Percentiles rank a stretch among this genome's conserved stretches.
Evolutionary conservation across 2,797 vertebrate species (phyloP).

Genomic region (Takifugu ocellatus): DNA sequence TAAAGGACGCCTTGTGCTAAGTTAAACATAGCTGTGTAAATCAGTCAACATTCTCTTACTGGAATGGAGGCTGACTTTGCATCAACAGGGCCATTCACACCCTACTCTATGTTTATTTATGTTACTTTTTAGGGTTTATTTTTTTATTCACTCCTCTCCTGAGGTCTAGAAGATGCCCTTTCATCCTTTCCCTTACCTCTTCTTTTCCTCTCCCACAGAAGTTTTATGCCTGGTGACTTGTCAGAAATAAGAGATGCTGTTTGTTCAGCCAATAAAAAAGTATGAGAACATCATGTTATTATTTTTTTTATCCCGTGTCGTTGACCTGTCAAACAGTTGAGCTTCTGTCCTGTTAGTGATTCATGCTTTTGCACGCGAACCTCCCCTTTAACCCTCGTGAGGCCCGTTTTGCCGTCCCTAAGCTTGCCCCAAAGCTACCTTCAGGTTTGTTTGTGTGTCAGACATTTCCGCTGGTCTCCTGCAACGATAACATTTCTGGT

Average conservation of each 20-base stretch:
- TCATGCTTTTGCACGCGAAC: slow-evolving; percentile 41
- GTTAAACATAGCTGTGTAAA: slow-evolving; percentile 52
- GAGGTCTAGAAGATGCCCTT: slow-evolving; percentile 35
- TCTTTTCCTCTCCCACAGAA: slow-evolving; percentile 32
- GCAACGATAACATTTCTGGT: slow-evolving; percentile 8
- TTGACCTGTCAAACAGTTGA: slow-evolving; percentile 26
- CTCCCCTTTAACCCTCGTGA: slow-evolving; percentile 29
- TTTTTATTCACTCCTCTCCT: slow-evolving; percentile 41
- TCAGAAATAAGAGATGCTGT: slow-evolving; percentile 26
- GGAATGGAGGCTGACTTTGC: slow-evolving; percentile 42
- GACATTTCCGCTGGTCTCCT: slow-evolving; percentile 39
- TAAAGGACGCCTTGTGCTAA: slow-evolving; percentile 53
- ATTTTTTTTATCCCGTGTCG: slow-evolving; percentile 16
- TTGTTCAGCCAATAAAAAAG: slow-evolving; percentile 34
- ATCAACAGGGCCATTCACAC: slow-evolving; percentile 64
- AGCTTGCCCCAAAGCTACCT: slow-evolving; percentile 17
- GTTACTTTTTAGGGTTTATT: slow-evolving; percentile 26
- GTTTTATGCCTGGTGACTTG: slow-evolving; percentile 21
- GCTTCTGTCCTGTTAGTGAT: slow-evolving; percentile 27
- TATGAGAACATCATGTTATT: too few relatives aligned
- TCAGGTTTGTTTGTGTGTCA: slow-evolving; percentile 34
- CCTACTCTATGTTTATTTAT: slow-evolving; percentile 56
- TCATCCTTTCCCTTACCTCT: slow-evolving; percentile 34
- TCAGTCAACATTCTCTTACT: slow-evolving; percentile 60
- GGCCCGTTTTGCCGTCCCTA: slow-evolving; percentile 26